phyloP scores from a whole-genome alignment of 1,140 invertebrate species.

The Cydia splendana region DNA sequence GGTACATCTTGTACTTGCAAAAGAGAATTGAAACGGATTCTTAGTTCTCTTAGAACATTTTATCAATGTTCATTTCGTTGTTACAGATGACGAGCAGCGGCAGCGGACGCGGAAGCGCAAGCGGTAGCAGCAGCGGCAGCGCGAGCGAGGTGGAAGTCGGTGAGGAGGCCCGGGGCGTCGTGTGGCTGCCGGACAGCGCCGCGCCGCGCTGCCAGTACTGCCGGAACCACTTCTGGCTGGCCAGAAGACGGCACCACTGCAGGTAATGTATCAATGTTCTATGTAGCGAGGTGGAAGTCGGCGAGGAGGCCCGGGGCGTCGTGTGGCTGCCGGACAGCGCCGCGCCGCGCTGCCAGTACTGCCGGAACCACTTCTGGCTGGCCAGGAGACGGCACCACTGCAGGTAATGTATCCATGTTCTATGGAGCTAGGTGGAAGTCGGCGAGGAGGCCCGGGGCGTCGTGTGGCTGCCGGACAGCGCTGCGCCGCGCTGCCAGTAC shows the following conservation, averaged over 20 bases:
- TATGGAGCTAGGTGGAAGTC: conserved; percentile 63
- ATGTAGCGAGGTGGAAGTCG: conserved; percentile 65
- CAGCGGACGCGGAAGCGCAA: conserved; percentile 41
- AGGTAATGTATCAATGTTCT: conserved; percentile 41
- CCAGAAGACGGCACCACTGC: conserved; percentile 66
- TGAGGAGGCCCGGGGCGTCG: conserved; percentile 68
- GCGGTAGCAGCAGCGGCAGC: conserved; percentile 58
- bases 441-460: conserved; percentile 71
- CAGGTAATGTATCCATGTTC: conserved; percentile 43
- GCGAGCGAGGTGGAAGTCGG: conserved; percentile 69
- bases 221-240: conserved; percentile 70
- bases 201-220: conserved; percentile 73
- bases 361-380: conserved; percentile 70
- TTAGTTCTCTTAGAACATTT: neutral
- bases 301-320: conserved; percentile 70
- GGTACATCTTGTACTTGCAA: no score
- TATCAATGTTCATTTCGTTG: neutral
- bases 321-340: conserved; percentile 69
- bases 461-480: conserved; percentile 68
- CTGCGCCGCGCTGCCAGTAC: conserved; percentile 70
- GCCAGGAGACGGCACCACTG: conserved; percentile 67
- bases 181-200: conserved; percentile 69
- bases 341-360: conserved; percentile 71
- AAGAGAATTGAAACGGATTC: no score
- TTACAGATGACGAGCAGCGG: conserved; percentile 31